phyloP scores from a whole-genome alignment of 2,113 vertebrate species.

The Oncorhynchus kisutch region DNA sequence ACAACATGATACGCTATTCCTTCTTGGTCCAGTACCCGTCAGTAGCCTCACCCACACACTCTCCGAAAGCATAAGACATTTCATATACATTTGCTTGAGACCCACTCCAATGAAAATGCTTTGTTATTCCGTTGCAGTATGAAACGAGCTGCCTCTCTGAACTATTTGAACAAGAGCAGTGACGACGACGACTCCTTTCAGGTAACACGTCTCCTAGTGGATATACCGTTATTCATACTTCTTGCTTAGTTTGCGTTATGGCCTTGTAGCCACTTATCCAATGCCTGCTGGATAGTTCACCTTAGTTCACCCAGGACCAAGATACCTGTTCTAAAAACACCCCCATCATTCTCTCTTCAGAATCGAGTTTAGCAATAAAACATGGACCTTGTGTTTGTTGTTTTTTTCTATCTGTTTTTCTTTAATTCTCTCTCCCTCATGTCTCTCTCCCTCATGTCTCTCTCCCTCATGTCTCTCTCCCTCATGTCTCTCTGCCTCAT shows the following conservation, averaged over 20 bases:
- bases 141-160: constrained; percentile 83
- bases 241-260: not conserved
- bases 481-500: not conserved
- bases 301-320: not conserved
- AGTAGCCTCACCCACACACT: no score
- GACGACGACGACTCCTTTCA: constrained; percentile 67
- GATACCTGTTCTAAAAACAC: not conserved
- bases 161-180: constrained; percentile 77
- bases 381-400: no score
- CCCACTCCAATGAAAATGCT: not conserved
- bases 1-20: no score
- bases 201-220: constrained; percentile 58
- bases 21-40: no score
- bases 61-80: no score
- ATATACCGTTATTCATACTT: not conserved
- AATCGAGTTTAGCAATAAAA: no score
- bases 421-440: not conserved
- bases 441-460: not conserved
- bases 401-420: not conserved
- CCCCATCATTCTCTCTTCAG: not conserved
- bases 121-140: constrained; percentile 63
- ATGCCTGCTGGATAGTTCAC: not conserved
- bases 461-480: no score
- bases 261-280: not conserved
- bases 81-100: no score